Base-by-base conservation (phyloP, 2,888 invertebrate genomes). In the Adelognathus sp. region DNA sequence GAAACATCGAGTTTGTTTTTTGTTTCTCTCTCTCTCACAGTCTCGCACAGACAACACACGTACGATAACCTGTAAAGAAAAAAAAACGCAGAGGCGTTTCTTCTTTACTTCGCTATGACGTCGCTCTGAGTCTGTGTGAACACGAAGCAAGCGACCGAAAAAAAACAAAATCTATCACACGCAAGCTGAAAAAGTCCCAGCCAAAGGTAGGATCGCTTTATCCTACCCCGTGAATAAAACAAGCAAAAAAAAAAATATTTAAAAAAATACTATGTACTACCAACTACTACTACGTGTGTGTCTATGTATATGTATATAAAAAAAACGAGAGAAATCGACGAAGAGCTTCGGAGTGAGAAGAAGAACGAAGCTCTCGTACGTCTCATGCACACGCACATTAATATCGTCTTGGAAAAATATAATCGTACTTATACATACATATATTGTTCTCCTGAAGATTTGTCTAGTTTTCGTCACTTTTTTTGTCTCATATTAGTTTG, bases 101-200 rank as follows among this genome's bases (percentile, higher is more conserved):
- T 39, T 56, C 71, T 61, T 69, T 18, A 46, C 67, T 66, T 85
- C 80, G 84, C 85, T 85, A 88, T 88, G 88, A 88, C 87, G 86
- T 87, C 88, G 84, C 82, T 84, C 85, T 87, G 87, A 88, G 84
- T n/a, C 84, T 7, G 21, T 16, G 31, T n/a, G n/a, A n/a, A n/a
- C n/a, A n/a, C n/a, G n/a, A n/a, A n/a, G n/a, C 24, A 61, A 70
- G 58, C 60, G 70, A 54, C 56, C 54, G 63, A 70, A 71, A 52
- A 4, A 50, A 50, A 41, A 41, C n/a, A n/a, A n/a, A n/a, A n/a
- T n/a, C n/a, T n/a, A n/a, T 24, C 18, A 46, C 70, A 75, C 75
- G 75, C 79, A 79, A 70, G 79, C 79, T 63, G 79, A 79, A 75
- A n/a, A 72, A 75, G 70, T 81, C 81, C 81, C 81, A 84, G 79